Percentiles rank a stretch among this genome's conserved stretches.
phyloP scores from a whole-genome alignment of 2,888 invertebrate species.

The Cataglyphis altisquamis region DNA sequence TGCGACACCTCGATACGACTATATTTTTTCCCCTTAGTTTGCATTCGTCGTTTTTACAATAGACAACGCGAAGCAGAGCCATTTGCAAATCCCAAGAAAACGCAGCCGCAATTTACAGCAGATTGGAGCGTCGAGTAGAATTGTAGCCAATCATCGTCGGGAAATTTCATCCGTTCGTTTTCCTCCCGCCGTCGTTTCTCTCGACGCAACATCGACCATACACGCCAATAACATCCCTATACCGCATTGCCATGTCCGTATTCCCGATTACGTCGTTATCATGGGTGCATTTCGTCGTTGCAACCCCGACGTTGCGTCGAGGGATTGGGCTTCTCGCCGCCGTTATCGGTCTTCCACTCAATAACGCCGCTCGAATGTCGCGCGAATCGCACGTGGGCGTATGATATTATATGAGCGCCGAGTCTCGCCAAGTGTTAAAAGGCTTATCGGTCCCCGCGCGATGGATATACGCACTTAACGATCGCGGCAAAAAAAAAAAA shows the following conservation, averaged over 20 bases:
- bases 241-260: slow-evolving; percentile 36
- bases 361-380: slow-evolving; percentile 60
- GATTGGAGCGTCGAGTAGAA: slow-evolving; percentile 23
- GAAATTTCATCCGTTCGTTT: slow-evolving; percentile 30
- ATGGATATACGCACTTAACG: slow-evolving; percentile 68
- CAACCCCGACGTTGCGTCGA: slow-evolving; percentile 29
- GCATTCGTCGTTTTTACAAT: not conserved
- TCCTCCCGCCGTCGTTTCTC: not conserved
- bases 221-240: slow-evolving; percentile 46
- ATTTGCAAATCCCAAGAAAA: not conserved
- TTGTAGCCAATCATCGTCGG: not conserved
- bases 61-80: not conserved
- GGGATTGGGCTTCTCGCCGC: slow-evolving; percentile 37
- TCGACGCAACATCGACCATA: slow-evolving; percentile 30
- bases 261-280: slow-evolving; percentile 70
- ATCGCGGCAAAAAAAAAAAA: slow-evolving; percentile 7
- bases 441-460: slow-evolving; percentile 68
- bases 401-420: slow-evolving; percentile 4
- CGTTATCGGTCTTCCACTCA: slow-evolving; percentile 75
- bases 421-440: slow-evolving; percentile 55
- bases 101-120: slow-evolving; percentile 9
- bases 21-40: not conserved
- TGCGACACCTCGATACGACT: not conserved
- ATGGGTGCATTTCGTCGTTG: slow-evolving; percentile 59
- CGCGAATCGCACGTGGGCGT: slow-evolving; percentile 8